Evolutionary conservation across 2,113 vertebrate genomes (phyloP).

Genomic region (Sorex araneus): DNA sequence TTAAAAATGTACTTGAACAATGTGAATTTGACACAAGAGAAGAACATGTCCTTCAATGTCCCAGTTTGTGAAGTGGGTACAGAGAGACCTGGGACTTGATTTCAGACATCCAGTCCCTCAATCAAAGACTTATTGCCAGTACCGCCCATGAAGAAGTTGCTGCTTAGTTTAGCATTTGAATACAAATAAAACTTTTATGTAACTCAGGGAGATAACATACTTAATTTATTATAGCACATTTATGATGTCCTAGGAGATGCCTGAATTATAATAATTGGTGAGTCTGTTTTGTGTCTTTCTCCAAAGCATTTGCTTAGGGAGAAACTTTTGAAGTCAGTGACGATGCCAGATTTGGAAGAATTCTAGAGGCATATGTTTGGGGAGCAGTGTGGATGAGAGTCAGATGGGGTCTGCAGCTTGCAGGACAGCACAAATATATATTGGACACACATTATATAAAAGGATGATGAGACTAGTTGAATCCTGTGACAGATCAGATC

Average conservation of each 20-base stretch:
- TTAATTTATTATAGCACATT: slow-evolving; percentile 70
- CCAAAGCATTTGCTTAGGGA: slow-evolving; percentile 72
- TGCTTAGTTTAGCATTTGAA: slow-evolving; percentile 65
- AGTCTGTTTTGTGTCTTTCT: slow-evolving; percentile 78
- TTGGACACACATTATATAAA: background rate
- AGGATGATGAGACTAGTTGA: background rate
- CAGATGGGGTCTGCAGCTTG: background rate
- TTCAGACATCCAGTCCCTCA: background rate
- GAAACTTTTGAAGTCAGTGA: slow-evolving; percentile 68
- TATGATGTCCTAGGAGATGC: slow-evolving; percentile 70
- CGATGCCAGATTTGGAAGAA: slow-evolving; percentile 51
- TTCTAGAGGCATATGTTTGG: slow-evolving; percentile 52
- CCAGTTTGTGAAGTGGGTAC: slow-evolving; percentile 3
- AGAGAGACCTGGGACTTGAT: slow-evolving; percentile 17
- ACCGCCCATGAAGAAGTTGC: slow-evolving; percentile 64
- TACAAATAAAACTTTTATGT: slow-evolving; percentile 73
- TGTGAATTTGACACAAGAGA: slow-evolving; percentile 52
- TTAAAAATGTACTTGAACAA: slow-evolving; percentile 64
- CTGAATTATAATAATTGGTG: slow-evolving; percentile 68
- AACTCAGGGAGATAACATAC: slow-evolving; percentile 68
- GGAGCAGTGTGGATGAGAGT: background rate
- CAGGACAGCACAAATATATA: background rate
- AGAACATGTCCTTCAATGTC: slow-evolving; percentile 39
- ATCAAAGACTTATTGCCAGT: background rate
- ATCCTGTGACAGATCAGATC: slow-evolving; percentile 15